Evolutionary conservation across 2,797 vertebrate genomes (phyloP).

Genomic region (Gallinago nigripennis): DNA sequence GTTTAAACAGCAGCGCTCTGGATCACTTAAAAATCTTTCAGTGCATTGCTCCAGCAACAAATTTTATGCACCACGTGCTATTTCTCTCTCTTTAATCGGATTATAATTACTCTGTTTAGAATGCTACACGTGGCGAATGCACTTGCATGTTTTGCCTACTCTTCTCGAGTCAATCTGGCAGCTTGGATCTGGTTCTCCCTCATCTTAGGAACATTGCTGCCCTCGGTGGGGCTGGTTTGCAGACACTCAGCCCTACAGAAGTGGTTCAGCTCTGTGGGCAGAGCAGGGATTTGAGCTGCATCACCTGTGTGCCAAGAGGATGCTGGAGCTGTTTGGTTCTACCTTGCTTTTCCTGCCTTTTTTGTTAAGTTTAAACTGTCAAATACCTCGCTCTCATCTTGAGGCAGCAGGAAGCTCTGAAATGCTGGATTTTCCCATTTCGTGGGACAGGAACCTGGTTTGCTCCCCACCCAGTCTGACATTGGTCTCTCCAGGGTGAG

Average conservation of each 20-base stretch:
- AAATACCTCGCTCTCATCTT: neutral
- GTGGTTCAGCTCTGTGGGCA: neutral
- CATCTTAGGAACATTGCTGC: neutral
- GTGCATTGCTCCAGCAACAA: neutral
- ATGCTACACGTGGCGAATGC: neutral
- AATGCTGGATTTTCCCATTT: neutral
- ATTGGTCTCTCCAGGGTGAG: rapidly evolving
- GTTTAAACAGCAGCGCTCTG: neutral
- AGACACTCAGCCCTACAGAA: neutral
- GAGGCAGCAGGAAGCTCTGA: neutral
- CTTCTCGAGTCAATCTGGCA: neutral
- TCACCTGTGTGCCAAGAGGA: neutral
- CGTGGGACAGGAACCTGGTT: neutral
- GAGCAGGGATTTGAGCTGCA: neutral
- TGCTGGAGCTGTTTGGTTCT: neutral
- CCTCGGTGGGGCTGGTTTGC: neutral
- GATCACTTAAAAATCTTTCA: constrained; percentile 14
- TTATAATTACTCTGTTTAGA: neutral
- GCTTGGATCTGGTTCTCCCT: neutral
- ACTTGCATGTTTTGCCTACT: rapidly evolving
- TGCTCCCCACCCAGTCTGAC: rapidly evolving
- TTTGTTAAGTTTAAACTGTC: neutral
- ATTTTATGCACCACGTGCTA: neutral
- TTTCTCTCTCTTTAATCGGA: neutral
- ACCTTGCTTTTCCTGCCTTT: neutral